Evolutionary conservation across 2,113 vertebrate species (phyloP).

Genomic region (Indri indri): DNA sequence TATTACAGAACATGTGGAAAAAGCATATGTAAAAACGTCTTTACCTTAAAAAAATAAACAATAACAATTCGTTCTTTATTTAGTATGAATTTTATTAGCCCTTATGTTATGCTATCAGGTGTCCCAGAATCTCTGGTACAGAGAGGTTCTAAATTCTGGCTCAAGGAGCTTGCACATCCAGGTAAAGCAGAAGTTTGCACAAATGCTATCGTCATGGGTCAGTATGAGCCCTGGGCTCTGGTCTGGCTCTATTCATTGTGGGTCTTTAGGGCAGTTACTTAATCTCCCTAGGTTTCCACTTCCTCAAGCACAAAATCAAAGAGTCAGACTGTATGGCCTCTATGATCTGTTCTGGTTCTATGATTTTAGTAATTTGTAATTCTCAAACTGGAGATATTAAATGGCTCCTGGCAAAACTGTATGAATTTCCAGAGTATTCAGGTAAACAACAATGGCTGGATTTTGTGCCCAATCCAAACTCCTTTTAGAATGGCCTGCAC

Average conservation of each 20-base stretch:
- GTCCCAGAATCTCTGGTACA: background rate
- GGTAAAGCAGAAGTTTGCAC: background rate
- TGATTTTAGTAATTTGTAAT: conserved; percentile 26
- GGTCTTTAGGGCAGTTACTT: background rate
- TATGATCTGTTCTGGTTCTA: background rate
- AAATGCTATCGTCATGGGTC: background rate
- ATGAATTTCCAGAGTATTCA: conserved; percentile 9
- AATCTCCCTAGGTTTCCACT: background rate
- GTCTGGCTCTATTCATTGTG: background rate
- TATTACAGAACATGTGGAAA: background rate
- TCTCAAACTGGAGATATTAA: conserved; percentile 32
- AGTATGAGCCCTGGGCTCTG: background rate
- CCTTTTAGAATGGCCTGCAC: background rate
- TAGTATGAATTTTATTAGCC: conserved; percentile 6
- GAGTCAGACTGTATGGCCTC: background rate
- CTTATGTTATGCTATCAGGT: background rate
- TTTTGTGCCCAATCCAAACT: background rate
- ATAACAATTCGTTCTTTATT: background rate
- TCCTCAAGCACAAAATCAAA: background rate
- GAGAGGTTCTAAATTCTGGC: background rate
- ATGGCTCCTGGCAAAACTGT: background rate
- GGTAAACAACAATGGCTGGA: background rate
- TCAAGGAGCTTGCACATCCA: background rate
- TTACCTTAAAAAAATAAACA: conserved; percentile 21
- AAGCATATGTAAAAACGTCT: background rate